Percentiles rank a stretch among this genome's conserved stretches.
These are phyloP conservation scores for Sacculina carcini DNA, from an alignment of 2,888 invertebrate genomes.

Conservation along the genomic window DNA sequence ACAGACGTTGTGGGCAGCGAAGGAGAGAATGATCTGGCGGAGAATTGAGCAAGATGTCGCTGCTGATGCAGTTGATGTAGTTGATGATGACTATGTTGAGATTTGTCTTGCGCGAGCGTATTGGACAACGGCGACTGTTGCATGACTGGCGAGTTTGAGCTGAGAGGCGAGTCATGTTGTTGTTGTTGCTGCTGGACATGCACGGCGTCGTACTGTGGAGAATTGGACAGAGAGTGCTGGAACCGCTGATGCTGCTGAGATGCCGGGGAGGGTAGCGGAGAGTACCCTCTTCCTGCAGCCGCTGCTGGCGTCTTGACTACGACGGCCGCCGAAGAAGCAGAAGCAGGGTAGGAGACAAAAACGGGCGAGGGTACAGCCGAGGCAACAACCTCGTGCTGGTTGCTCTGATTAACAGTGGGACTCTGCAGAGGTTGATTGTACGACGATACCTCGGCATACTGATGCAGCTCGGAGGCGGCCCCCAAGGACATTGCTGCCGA, in stretches of 20 bases:
- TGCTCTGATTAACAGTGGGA: constrained; percentile 1
- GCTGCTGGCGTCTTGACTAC: not conserved
- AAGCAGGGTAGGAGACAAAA: too few species aligned
- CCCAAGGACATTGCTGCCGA: not conserved
- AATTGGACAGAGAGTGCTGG: not conserved
- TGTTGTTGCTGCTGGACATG: not conserved
- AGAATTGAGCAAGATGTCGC: too few species aligned
- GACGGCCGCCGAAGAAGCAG: not conserved
- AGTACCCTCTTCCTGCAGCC: not conserved
- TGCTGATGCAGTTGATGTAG: too few species aligned
- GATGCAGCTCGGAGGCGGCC: not conserved
- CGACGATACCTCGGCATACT: not conserved
- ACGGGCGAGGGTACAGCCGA: not conserved
- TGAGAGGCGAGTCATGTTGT: not conserved
- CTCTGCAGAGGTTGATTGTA: constrained; percentile 2
- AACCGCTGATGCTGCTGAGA: not conserved
- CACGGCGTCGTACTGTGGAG: not conserved
- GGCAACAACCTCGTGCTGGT: not conserved
- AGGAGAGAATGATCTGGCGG: too few species aligned
- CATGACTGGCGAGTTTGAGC: not conserved
- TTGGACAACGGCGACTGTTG: not conserved
- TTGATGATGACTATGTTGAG: too few species aligned
- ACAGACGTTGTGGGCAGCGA: too few species aligned
- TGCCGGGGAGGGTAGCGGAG: not conserved
- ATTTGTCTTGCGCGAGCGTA: not conserved